Conservation (phyloP, 1,140 invertebrate genomes). For the Platyscapa corneri region DNA sequence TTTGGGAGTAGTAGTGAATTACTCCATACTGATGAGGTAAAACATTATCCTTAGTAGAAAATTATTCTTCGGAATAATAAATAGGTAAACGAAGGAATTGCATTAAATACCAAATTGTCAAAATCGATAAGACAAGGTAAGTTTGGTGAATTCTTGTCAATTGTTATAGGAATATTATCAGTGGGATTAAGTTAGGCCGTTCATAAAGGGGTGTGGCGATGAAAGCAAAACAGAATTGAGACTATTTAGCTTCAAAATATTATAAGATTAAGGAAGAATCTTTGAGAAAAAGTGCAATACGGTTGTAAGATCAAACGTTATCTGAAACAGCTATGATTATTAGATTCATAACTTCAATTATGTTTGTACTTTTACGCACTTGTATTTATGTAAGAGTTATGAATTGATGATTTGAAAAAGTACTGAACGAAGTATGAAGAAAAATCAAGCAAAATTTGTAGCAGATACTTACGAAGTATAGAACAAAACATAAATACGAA, state of each 20-base stretch:
- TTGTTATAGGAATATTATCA: background rate
- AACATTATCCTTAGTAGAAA: background rate
- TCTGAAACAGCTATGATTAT: background rate
- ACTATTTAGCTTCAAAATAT: background rate
- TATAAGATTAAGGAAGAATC: background rate
- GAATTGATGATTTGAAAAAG: background rate
- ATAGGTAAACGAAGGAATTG: background rate
- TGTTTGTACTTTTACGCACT: background rate
- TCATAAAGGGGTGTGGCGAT: no score
- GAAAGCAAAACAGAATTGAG: background rate
- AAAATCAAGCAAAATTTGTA: conserved; percentile 6
- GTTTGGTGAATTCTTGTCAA: background rate
- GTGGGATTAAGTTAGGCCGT: background rate
- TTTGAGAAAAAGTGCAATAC: background rate
- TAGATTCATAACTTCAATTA: background rate
- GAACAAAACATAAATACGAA: background rate
- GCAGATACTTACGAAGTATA: background rate
- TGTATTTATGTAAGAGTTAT: background rate
- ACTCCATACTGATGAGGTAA: background rate
- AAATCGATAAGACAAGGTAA: background rate
- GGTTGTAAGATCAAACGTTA: background rate
- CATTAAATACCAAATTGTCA: background rate
- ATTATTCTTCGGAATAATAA: background rate
- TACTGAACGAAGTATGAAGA: background rate
- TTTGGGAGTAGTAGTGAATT: background rate